A percentile compares a stretch with the other conserved stretches of the same genome.
Evolutionary conservation across 2,888 invertebrate genomes (phyloP).

Genomic region (Andricus curvator): DNA sequence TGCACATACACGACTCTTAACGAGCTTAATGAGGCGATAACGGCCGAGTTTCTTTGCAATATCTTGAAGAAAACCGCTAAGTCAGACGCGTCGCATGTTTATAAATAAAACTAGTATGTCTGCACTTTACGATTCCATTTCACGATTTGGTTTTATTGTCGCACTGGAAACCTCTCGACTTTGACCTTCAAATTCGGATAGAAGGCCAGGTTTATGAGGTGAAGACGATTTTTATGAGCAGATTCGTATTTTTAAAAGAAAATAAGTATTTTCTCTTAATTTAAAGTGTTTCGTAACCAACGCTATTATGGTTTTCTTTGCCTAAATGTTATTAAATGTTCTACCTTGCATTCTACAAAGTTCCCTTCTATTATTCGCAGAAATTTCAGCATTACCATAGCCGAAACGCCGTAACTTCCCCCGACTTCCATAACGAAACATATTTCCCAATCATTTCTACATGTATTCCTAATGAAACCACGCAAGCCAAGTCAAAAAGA

Average conservation of each 20-base stretch:
- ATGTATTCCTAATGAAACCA: no score
- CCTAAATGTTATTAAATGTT: background rate
- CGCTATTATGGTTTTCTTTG: no score
- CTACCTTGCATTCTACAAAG: background rate
- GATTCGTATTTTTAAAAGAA: background rate
- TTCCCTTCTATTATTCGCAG: background rate
- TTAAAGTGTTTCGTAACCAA: background rate
- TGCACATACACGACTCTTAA: background rate
- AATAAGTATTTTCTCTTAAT: background rate
- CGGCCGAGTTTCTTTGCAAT: background rate
- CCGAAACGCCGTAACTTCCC: no score
- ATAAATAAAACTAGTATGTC: slow-evolving; percentile 27
- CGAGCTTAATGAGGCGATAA: slow-evolving; percentile 17
- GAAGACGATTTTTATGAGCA: background rate
- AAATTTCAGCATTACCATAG: no score
- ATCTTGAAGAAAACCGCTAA: slow-evolving; percentile 1
- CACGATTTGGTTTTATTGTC: slow-evolving; percentile 13
- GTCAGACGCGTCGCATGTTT: slow-evolving; percentile 13
- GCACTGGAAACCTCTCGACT: slow-evolving; percentile 3
- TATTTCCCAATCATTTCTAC: no score
- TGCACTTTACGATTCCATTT: slow-evolving; percentile 26
- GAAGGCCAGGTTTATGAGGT: background rate
- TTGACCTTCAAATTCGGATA: slow-evolving; percentile 13
- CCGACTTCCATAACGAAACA: no score
- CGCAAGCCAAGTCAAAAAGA: no score